A percentile compares a stretch with the other conserved stretches of the same genome.
phyloP scores from a whole-genome alignment of 2,888 invertebrate genomes.

The Diaperis boleti region DNA sequence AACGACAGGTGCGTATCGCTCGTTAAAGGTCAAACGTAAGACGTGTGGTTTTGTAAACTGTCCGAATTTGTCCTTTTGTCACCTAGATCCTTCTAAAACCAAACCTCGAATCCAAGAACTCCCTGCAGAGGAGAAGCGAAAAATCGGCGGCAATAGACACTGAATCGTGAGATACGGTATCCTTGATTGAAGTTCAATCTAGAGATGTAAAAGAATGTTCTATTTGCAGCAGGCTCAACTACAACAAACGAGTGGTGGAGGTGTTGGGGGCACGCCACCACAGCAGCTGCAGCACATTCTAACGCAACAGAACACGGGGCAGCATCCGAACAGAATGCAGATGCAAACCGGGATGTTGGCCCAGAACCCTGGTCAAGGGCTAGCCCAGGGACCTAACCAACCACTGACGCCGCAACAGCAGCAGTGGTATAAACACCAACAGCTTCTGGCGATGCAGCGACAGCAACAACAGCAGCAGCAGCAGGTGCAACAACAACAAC shows the following conservation, averaged over 20 bases:
- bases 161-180: slow-evolving; percentile 7
- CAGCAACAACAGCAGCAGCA: slow-evolving; percentile 70
- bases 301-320: slow-evolving; percentile 66
- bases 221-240: slow-evolving; percentile 57
- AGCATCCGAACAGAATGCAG: slow-evolving; percentile 62
- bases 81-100: neutral
- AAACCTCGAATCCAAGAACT: slow-evolving; percentile 10
- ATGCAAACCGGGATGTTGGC: slow-evolving; percentile 66
- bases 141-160: slow-evolving; percentile 4
- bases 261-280: slow-evolving; percentile 61
- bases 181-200: neutral
- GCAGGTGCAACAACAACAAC: slow-evolving; percentile 71
- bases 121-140: neutral
- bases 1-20: slow-evolving; percentile 73
- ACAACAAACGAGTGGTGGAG: slow-evolving; percentile 57
- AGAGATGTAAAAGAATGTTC: slow-evolving; percentile 18
- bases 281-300: slow-evolving; percentile 70
- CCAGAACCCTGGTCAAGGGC: slow-evolving; percentile 55
- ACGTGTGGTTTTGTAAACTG: neutral
- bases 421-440: slow-evolving; percentile 67
- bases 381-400: slow-evolving; percentile 48
- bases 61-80: neutral
- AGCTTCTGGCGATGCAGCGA: slow-evolving; percentile 62
- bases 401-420: slow-evolving; percentile 59
- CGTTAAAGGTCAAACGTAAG: neutral